phyloP scores from a whole-genome alignment of 1,140 invertebrate genomes.

The Leptinotarsa defecta region DNA sequence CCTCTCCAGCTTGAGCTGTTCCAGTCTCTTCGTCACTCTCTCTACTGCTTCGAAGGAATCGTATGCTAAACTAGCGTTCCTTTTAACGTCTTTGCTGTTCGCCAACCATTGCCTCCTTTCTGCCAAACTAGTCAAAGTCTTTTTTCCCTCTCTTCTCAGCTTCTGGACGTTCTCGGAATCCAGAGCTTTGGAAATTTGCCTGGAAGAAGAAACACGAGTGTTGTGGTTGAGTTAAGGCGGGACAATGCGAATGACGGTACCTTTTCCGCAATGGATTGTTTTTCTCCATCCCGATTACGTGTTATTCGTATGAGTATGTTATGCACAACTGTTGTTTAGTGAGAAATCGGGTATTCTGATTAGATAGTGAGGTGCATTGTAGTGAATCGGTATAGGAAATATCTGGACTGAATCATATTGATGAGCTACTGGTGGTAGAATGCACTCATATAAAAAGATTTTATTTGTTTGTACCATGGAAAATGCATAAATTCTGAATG shows the following conservation, averaged over 20 bases:
- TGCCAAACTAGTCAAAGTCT: slow-evolving; percentile 58
- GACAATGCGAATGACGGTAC: not conserved
- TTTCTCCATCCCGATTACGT: not conserved
- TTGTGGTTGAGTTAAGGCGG: not conserved
- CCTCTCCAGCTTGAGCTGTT: slow-evolving; percentile 61
- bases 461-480: not conserved
- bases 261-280: not conserved
- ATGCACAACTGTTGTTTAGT: too few species aligned
- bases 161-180: slow-evolving; percentile 60
- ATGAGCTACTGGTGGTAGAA: too few species aligned
- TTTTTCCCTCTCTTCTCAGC: slow-evolving; percentile 58
- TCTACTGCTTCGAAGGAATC: slow-evolving; percentile 62
- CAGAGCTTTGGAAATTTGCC: slow-evolving; percentile 57
- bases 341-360: too few species aligned
- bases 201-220: slow-evolving; percentile 31
- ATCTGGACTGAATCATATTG: too few species aligned
- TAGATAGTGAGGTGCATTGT: too few species aligned
- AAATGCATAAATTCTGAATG: not conserved
- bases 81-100: slow-evolving; percentile 55
- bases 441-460: not conserved
- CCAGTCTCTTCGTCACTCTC: slow-evolving; percentile 60
- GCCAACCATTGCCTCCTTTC: slow-evolving; percentile 58
- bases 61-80: slow-evolving; percentile 56
- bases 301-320: too few species aligned
- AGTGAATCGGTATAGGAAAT: too few species aligned